Evolutionary conservation across 2,113 vertebrate species (phyloP).

Genomic region (Oryzias javanicus): DNA sequence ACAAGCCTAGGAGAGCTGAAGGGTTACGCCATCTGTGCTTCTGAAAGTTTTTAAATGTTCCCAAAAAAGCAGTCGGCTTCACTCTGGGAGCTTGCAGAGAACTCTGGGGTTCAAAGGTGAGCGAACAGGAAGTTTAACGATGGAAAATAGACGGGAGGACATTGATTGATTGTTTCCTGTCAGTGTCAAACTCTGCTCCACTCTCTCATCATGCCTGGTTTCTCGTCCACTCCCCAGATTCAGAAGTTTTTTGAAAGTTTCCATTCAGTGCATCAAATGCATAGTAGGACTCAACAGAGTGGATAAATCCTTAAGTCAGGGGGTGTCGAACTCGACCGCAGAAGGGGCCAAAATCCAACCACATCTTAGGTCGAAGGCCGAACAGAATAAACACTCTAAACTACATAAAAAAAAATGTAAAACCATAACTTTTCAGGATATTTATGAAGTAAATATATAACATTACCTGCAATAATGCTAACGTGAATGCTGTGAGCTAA

Average conservation of each 20-base stretch:
- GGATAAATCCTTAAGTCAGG: too few relatives aligned
- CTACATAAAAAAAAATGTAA: too few relatives aligned
- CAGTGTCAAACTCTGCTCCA: conserved; percentile 24
- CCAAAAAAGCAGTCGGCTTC: conserved; percentile 2
- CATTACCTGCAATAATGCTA: too few relatives aligned
- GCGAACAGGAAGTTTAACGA: conserved; percentile 67
- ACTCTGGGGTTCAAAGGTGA: conserved; percentile 56
- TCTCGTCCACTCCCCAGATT: conserved; percentile 6
- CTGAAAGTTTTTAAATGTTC: conserved; percentile 5
- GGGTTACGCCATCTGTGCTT: conserved; percentile 31
- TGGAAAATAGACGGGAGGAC: conserved; percentile 39
- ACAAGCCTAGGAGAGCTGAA: too few relatives aligned
- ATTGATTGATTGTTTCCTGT: conserved; percentile 71
- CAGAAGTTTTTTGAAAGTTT: conserved; percentile 21
- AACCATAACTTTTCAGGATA: too few relatives aligned
- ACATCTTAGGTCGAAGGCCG: too few relatives aligned
- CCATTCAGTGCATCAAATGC: conserved; percentile 18
- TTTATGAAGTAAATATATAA: too few relatives aligned
- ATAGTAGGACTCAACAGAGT: background rate
- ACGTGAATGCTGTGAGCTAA: too few relatives aligned
- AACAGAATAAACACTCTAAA: too few relatives aligned
- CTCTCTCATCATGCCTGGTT: conserved; percentile 20
- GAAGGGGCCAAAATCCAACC: too few relatives aligned
- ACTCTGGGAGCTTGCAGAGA: conserved; percentile 25
- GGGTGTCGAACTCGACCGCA: too few relatives aligned